Base-by-base conservation (phyloP, 2,888 invertebrate species). In the Orthosia gothica region DNA sequence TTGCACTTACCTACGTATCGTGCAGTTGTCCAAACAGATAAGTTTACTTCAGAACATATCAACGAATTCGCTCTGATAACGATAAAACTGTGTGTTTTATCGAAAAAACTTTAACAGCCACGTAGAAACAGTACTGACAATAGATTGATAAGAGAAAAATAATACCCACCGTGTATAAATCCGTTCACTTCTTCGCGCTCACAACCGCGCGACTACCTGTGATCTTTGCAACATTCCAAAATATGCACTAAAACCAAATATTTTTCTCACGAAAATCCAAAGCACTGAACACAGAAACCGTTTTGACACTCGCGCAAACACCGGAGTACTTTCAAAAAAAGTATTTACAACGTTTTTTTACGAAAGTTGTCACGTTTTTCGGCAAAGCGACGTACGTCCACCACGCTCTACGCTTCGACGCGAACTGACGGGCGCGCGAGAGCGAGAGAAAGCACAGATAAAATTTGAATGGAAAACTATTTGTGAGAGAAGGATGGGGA, bases 221-320 rank as follows among this genome's bases (percentile, higher is more conserved):
- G 88, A 92, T 90, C 87, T 92, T 92, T 90, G 91, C 90, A 95
- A 94, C 94, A 95, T 94, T 95, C 94, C 94, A 93, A 93, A 93
- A 91, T 79, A 81, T 90, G 88, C 91, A 91, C 91, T 87, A 84
- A 85, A 86, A 87, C 86, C 89, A 88, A 86, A 80, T 82, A 84
- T 87, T 87, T 84, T 85, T 86, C 86, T 84, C 90, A 88, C 76
- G 63, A 84, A 85, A 86, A 89, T 87, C 84, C 87, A 89, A 88
- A 63, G 64, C 86, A 85, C 88, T 87, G 82, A 88, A 84, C 87
- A 84, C 88, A 74, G 65, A 83, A 91, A 91, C 88, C 78, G 89
- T 90, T 90, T 88, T 86, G 86, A 90, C 92, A 90, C 89, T 88
- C 77, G 87, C 88, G 83, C 87, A 87, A 89, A 88, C 92, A 91